phyloP scores from a whole-genome alignment of 2,888 invertebrate genomes.

The Dinocampus coccinellae region DNA sequence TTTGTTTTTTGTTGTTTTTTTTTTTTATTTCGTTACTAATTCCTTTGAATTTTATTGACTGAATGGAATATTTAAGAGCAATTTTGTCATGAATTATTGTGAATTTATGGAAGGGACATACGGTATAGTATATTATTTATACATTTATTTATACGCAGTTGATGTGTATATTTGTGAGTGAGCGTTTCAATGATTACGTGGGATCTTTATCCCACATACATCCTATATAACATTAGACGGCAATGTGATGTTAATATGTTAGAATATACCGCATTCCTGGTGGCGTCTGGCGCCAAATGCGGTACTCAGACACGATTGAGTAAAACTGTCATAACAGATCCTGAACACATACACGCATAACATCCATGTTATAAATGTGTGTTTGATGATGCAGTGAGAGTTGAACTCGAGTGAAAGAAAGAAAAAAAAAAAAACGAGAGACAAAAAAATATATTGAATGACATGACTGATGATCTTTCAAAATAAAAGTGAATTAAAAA shows the following conservation, averaged over 20 bases:
- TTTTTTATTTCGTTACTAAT: neutral
- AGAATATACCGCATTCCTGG: neutral
- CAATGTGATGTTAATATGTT: conserved; percentile 37
- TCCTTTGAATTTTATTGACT: neutral
- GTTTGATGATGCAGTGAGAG: neutral
- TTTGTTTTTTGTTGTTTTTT: neutral
- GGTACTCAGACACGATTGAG: conserved; percentile 53
- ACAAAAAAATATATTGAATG: too few relatives aligned
- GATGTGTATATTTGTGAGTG: neutral
- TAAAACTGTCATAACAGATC: conserved; percentile 8
- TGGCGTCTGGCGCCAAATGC: conserved; percentile 61
- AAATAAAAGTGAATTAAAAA: neutral
- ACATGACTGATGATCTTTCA: neutral
- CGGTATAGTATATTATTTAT: neutral
- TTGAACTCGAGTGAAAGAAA: neutral
- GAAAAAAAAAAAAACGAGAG: too few relatives aligned
- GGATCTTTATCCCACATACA: conserved; percentile 11
- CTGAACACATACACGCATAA: neutral
- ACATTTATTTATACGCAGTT: neutral
- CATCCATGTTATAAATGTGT: neutral
- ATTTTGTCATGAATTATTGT: conserved; percentile 11
- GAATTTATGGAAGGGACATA: neutral
- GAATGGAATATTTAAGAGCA: neutral
- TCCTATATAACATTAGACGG: conserved; percentile 52
- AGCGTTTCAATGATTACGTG: conserved; percentile 14